phyloP scores from a whole-genome alignment of 1,140 invertebrate species.

The Kradibia gibbosae region DNA sequence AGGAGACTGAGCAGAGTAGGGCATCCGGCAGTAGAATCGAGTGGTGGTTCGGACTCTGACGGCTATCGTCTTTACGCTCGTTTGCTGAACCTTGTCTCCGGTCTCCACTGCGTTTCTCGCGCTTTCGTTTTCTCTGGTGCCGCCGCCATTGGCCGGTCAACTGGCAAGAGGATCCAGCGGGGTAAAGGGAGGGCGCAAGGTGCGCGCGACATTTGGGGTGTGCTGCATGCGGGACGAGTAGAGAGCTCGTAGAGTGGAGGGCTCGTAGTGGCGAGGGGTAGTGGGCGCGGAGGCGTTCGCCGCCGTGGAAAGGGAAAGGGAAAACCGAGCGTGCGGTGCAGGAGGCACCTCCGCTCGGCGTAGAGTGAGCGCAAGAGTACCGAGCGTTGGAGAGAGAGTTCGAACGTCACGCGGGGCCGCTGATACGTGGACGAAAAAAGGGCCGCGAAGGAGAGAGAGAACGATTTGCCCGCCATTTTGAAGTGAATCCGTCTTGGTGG shows the following conservation, averaged over 20 bases:
- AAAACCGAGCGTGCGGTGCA: neutral
- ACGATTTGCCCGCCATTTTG: constrained; percentile 48
- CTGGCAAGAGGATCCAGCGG: neutral
- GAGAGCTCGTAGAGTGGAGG: too few species aligned
- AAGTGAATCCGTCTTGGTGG: constrained; percentile 23
- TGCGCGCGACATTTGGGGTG: neutral
- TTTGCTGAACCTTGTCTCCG: too few species aligned
- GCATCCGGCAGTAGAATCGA: too few species aligned
- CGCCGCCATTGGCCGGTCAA: too few species aligned
- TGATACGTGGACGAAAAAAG: constrained; percentile 13
- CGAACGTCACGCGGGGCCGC: neutral
- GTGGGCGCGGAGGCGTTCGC: neutral
- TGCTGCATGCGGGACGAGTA: neutral
- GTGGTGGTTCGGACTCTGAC: too few species aligned
- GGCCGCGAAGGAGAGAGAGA: constrained; percentile 7
- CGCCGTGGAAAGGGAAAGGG: constrained; percentile 35
- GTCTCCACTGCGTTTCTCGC: too few species aligned
- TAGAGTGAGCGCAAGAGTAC: neutral
- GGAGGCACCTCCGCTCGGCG: neutral
- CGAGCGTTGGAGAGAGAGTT: neutral
- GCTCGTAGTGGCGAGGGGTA: too few species aligned
- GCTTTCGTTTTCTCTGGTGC: too few species aligned
- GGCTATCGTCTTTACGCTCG: too few species aligned
- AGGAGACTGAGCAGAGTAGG: too few species aligned
- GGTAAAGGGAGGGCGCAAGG: too few species aligned